Percentiles rank a stretch among this genome's conserved stretches.
phyloP scores from a whole-genome alignment of 2,113 vertebrate species.

The Microcebus jonahi region DNA sequence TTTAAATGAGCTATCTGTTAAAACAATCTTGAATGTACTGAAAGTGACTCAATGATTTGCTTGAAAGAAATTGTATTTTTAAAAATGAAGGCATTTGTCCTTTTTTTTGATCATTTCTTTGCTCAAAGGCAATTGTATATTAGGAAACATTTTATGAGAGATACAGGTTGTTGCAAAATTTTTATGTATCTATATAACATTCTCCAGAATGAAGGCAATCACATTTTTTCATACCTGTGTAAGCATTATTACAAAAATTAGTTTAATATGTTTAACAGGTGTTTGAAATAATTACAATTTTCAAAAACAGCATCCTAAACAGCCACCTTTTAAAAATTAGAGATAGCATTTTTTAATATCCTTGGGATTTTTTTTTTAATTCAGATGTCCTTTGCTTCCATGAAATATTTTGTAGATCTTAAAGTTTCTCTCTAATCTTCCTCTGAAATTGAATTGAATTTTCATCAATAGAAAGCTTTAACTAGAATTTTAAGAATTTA shows the following conservation, averaged over 20 bases:
- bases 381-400: not conserved
- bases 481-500: not conserved
- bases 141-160: not conserved
- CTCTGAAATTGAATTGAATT: slow-evolving; percentile 21
- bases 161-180: not conserved
- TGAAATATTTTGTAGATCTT: not conserved
- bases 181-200: not conserved
- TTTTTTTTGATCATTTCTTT: slow-evolving; percentile 14
- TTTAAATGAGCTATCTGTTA: slow-evolving; percentile 26
- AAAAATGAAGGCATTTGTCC: not conserved
- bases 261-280: slow-evolving; percentile 15
- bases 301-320: not conserved
- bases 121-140: not conserved
- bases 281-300: slow-evolving; percentile 48
- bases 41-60: not conserved
- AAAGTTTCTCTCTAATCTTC: not conserved
- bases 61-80: not conserved
- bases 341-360: not conserved
- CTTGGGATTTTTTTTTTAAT: not conserved
- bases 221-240: not conserved
- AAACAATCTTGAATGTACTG: not conserved
- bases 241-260: not conserved
- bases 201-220: not conserved
- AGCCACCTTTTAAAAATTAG: not conserved
- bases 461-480: slow-evolving; percentile 22